Conservation (phyloP, 2,113 vertebrate species). For the Hylia prasina region DNA sequence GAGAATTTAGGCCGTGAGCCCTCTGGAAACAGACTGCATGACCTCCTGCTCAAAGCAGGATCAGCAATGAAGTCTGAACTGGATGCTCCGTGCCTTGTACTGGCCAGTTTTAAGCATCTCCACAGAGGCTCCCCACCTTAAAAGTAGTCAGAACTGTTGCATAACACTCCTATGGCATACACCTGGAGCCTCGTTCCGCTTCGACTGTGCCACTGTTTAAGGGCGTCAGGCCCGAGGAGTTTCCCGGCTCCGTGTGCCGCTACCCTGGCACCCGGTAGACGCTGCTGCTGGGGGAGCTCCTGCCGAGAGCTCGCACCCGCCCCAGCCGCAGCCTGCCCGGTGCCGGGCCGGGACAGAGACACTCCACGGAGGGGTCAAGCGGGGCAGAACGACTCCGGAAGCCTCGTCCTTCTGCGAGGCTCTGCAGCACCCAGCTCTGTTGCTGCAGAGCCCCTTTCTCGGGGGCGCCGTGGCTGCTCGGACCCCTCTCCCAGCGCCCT, state of each 20-base stretch:
- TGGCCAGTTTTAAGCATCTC: background rate
- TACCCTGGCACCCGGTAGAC: background rate
- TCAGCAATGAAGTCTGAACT: background rate
- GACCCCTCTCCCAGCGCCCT: background rate
- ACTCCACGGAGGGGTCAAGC: accelerated
- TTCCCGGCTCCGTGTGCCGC: background rate
- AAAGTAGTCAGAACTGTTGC: background rate
- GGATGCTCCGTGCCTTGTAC: background rate
- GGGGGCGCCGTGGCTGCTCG: background rate
- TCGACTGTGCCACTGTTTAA: accelerated
- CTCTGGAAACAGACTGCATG: no score
- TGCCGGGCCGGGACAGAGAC: background rate
- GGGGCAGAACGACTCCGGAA: background rate
- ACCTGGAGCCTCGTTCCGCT: background rate
- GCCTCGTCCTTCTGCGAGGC: background rate
- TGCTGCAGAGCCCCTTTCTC: background rate
- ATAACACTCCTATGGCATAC: accelerated
- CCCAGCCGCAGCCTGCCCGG: background rate
- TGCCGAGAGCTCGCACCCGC: accelerated
- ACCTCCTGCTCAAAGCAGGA: background rate
- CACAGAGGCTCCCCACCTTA: background rate
- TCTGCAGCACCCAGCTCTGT: background rate
- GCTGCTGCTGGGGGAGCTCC: background rate
- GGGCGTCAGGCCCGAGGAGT: accelerated
- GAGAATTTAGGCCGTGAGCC: background rate